phyloP scores from a whole-genome alignment of 2,797 vertebrate species.

The Aeoliscus strigatus region DNA sequence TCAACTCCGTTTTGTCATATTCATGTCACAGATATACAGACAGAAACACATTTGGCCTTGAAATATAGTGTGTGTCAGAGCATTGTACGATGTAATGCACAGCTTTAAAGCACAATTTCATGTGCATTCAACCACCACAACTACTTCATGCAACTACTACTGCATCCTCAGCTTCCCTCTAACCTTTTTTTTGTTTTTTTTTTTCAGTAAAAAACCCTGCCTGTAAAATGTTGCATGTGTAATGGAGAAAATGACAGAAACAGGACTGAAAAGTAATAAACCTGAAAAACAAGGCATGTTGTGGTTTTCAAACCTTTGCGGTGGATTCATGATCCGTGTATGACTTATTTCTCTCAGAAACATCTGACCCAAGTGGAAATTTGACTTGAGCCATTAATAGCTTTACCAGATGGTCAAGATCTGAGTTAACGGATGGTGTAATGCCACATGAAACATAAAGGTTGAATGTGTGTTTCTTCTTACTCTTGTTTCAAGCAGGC shows the following conservation, averaged over 20 bases:
- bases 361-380: constrained; percentile 43
- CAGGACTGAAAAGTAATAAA: constrained; percentile 36
- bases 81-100: too few relatives aligned
- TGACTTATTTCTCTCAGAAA: constrained; percentile 40
- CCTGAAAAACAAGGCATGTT: constrained; percentile 11
- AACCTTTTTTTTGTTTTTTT: constrained; percentile 14
- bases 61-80: too few relatives aligned
- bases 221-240: constrained; percentile 37
- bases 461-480: too few relatives aligned
- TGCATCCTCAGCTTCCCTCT: too few relatives aligned
- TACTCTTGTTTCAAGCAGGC: too few relatives aligned
- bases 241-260: constrained; percentile 48
- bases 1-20: too few relatives aligned
- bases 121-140: too few relatives aligned
- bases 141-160: too few relatives aligned
- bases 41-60: too few relatives aligned
- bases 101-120: too few relatives aligned
- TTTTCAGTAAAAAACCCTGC: constrained; percentile 16
- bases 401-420: constrained; percentile 46
- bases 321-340: constrained; percentile 24
- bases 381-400: constrained; percentile 36
- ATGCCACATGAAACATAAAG: constrained; percentile 19
- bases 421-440: constrained; percentile 12
- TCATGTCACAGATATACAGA: too few relatives aligned
- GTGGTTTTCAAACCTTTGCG: constrained; percentile 47